Conservation (phyloP, 2,113 vertebrate species). For the Tragelaphus buxtoni region DNA sequence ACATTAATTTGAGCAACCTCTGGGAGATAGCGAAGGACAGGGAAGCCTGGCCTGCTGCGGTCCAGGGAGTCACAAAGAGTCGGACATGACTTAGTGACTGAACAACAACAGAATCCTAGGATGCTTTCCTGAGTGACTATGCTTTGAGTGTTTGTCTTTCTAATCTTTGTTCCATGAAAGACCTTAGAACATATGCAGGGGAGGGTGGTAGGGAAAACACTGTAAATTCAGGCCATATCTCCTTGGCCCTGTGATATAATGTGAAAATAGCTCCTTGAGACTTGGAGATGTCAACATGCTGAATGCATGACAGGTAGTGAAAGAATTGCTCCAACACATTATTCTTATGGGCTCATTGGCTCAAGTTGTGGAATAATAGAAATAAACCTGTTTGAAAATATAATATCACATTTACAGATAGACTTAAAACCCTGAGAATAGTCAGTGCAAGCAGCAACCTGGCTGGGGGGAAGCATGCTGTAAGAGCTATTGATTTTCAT, state of each 20-base stretch:
- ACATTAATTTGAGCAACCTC: not conserved
- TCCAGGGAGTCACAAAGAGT: not conserved
- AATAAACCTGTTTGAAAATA: slow-evolving; percentile 59
- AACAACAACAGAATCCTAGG: not conserved
- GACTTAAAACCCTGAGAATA: not conserved
- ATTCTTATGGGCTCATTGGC: slow-evolving; percentile 44
- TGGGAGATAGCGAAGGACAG: not conserved
- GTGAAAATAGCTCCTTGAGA: slow-evolving; percentile 55
- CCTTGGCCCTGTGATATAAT: slow-evolving; percentile 39
- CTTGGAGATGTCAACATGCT: slow-evolving; percentile 50
- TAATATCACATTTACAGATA: not conserved
- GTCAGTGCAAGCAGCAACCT: not conserved
- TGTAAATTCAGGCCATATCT: slow-evolving; percentile 40
- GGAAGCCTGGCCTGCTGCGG: not conserved
- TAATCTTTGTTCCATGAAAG: slow-evolving; percentile 37
- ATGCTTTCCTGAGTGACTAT: not conserved
- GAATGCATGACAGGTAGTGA: slow-evolving; percentile 49
- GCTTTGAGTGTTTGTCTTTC: not conserved
- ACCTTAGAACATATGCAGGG: not conserved
- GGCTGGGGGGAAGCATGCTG: not conserved
- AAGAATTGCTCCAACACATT: slow-evolving; percentile 47
- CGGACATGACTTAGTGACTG: not conserved
- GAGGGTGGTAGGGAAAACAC: not conserved
- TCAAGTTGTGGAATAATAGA: slow-evolving; percentile 40
- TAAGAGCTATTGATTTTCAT: not conserved